These are phyloP conservation scores for Sebastes aleutianus DNA, from an alignment of 2,797 vertebrate genomes.

Conservation along the genomic window DNA sequence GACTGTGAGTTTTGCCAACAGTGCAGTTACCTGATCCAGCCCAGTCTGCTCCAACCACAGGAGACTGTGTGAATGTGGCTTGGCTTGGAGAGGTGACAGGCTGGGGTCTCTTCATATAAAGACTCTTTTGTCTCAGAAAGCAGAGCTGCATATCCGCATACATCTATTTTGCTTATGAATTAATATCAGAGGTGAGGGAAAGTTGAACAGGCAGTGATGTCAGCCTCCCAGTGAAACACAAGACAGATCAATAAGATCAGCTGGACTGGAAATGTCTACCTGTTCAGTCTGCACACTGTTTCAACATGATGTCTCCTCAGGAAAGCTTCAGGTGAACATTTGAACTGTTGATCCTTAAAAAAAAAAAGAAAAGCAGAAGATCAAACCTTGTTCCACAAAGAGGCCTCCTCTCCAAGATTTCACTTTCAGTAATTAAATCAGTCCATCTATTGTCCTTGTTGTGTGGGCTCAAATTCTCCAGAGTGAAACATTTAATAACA, in stretches of 20 bases:
- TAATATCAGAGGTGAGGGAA: slow-evolving; percentile 61
- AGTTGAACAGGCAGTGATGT: slow-evolving; percentile 68
- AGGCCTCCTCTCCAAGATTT: not conserved
- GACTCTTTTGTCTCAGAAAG: slow-evolving; percentile 65
- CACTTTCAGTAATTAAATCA: not conserved
- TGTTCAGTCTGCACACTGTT: slow-evolving; percentile 28
- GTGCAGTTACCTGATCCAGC: slow-evolving; percentile 60
- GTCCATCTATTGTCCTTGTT: not conserved
- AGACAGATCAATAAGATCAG: slow-evolving; percentile 60
- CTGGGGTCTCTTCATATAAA: slow-evolving; percentile 50
- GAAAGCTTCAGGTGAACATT: not conserved
- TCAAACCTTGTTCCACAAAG: not conserved
- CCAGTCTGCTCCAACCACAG: slow-evolving; percentile 65
- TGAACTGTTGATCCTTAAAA: slow-evolving; percentile 1
- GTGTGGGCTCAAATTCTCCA: slow-evolving; percentile 31
- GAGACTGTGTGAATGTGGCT: slow-evolving; percentile 43
- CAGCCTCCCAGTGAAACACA: slow-evolving; percentile 48
- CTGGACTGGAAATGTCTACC: slow-evolving; percentile 37
- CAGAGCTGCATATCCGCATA: slow-evolving; percentile 40
- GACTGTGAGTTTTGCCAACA: slow-evolving; percentile 71
- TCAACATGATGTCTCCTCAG: not conserved
- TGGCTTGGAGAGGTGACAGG: slow-evolving; percentile 32
- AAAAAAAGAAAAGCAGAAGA: not conserved
- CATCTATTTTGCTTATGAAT: slow-evolving; percentile 42
- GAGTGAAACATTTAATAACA: slow-evolving; percentile 43